Base-by-base conservation (phyloP, 2,888 invertebrate genomes). In the Melipona bicolor region DNA sequence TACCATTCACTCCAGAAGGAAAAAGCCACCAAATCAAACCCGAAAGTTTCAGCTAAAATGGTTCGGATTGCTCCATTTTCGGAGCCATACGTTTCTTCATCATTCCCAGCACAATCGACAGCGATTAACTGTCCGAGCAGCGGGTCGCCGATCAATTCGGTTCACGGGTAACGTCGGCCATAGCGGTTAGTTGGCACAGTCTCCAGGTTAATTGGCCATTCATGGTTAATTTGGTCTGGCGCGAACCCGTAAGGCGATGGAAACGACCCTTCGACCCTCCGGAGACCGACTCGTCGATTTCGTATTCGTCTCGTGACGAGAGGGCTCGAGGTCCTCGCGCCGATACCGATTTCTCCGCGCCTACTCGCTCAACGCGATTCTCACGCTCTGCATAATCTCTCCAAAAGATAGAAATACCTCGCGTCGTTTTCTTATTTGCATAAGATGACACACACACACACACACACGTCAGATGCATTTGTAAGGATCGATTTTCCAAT, bases 141-240 rank as follows among this genome's bases (percentile, higher is more conserved):
- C 36, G 81, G 79, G 77, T 59, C 27, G 77, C 17, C 83, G 90
- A 87, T 89, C 90, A 88, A 90, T 90, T 91, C 81, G 85, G 73
- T 73, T 68, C 69, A 72, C 78, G 86, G 77, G 74, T 79, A 79
- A 84, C 87, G 81, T 83, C 84, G 84, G 81, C 86, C 85, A 81
- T 87, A 79, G 89, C 79, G 89, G 90, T 89, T 87, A 85, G 88
- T 88, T 87, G 89, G 89, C 89, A 89, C 90, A 87, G 90, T 92
- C 89, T 89, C 88, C 91, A 93, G 93, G 93, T 94, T 94, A 94
- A 94, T 94, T 94, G 94, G 93, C 91, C 93, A 93, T 94, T 94
- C 94, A 94, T 93, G 92, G 93, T 92, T 93, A 94, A 94, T 94
- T 94, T 93, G 93, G 93, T 92, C 91, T 91, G 91, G 91, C 90